Conservation (phyloP, 2,888 invertebrate species). For the Rhagonycha lutea region DNA sequence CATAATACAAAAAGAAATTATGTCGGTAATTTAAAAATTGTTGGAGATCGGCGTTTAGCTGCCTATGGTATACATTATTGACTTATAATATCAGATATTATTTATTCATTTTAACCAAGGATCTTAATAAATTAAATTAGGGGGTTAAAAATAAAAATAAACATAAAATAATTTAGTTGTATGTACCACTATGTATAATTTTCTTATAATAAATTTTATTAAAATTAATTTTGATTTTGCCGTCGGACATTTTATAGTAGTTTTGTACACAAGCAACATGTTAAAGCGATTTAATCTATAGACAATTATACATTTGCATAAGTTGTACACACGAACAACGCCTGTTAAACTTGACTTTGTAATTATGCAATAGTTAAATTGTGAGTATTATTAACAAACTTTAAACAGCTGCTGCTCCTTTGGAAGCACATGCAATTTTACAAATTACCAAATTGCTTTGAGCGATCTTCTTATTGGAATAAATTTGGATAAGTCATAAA, state of each 20-base stretch:
- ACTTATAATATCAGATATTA: neutral
- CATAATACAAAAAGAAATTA: neutral
- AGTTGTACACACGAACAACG: slow-evolving; percentile 33
- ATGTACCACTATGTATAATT: neutral
- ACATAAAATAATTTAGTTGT: neutral
- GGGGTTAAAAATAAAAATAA: neutral
- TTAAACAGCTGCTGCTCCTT: slow-evolving; percentile 42
- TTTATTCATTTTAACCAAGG: neutral
- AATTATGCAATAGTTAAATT: slow-evolving; percentile 38
- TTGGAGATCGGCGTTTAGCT: neutral
- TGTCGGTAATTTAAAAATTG: neutral
- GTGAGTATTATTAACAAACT: slow-evolving; percentile 35
- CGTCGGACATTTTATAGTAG: slow-evolving; percentile 13
- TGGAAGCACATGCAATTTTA: slow-evolving; percentile 41
- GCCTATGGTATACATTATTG: neutral
- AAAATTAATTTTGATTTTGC: neutral
- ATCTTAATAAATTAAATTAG: neutral
- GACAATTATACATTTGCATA: slow-evolving; percentile 32
- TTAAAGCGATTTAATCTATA: slow-evolving; percentile 22
- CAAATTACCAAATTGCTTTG: slow-evolving; percentile 31
- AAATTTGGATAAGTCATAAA: neutral
- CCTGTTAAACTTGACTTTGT: slow-evolving; percentile 37
- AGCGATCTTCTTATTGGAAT: slow-evolving; percentile 1
- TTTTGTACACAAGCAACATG: slow-evolving; percentile 22
- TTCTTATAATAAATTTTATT: neutral